Percentiles rank a stretch among this genome's conserved stretches.
phyloP scores from a whole-genome alignment of 2,888 invertebrate genomes.

The Bombyx huttoni region DNA sequence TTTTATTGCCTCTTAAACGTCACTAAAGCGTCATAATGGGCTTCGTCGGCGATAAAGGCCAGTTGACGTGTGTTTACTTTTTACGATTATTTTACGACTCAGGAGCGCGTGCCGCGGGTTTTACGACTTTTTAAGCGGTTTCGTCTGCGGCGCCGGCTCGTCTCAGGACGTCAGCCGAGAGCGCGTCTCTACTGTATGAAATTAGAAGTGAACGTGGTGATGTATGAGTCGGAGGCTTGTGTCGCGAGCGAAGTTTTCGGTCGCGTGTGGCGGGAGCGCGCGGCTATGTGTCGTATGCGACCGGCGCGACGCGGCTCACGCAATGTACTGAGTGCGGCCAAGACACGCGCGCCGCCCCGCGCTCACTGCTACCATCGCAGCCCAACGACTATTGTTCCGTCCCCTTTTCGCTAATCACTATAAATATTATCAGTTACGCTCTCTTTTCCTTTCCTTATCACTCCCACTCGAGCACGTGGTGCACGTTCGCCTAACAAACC shows the following conservation, averaged over 20 bases:
- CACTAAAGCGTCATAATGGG: constrained; percentile 71
- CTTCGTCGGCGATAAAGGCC: constrained; percentile 66
- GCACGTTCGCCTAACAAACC: background rate
- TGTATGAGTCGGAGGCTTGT: constrained; percentile 33
- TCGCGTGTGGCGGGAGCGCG: constrained; percentile 48
- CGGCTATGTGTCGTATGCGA: constrained; percentile 48
- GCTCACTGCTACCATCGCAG: constrained; percentile 57
- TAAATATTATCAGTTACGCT: constrained; percentile 69
- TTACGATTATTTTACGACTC: constrained; percentile 72
- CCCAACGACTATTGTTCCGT: constrained; percentile 56
- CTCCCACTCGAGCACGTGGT: constrained; percentile 51
- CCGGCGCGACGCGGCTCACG: constrained; percentile 77
- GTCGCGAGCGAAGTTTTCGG: constrained; percentile 61
- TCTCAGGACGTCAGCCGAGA: constrained; percentile 22
- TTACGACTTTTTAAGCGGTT: constrained; percentile 67
- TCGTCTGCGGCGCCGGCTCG: constrained; percentile 41
- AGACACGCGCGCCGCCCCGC: constrained; percentile 75
- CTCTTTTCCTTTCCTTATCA: constrained; percentile 66
- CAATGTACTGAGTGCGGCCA: constrained; percentile 73
- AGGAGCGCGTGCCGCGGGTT: constrained; percentile 64
- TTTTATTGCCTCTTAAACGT: constrained; percentile 71
- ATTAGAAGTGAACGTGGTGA: constrained; percentile 19
- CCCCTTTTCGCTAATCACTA: constrained; percentile 72
- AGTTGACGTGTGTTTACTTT: constrained; percentile 69
- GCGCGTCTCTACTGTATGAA: constrained; percentile 4